These are phyloP conservation scores for Zapornia atra DNA, from an alignment of 2,113 vertebrate genomes.

Conservation along the genomic window DNA sequence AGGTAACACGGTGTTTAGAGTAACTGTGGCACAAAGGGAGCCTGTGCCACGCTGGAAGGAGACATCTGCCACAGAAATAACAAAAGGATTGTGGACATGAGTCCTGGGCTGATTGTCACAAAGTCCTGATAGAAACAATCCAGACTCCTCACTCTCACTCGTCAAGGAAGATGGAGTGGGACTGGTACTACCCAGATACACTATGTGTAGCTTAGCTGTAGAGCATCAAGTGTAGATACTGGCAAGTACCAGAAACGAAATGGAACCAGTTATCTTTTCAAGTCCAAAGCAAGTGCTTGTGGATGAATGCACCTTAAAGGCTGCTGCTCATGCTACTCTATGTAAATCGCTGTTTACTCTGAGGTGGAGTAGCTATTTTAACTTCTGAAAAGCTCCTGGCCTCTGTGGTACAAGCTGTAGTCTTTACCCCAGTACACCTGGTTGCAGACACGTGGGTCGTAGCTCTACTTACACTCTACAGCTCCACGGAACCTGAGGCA, in stretches of 20 bases:
- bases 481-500: too few species aligned
- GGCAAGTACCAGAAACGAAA: background rate
- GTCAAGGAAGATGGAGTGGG: fast-evolving
- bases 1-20: background rate
- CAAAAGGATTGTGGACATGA: background rate
- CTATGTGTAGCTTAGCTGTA: fast-evolving
- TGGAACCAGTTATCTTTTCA: background rate
- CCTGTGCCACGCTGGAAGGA: fast-evolving
- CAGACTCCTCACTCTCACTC: background rate
- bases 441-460: fast-evolving
- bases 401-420: background rate
- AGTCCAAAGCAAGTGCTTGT: background rate
- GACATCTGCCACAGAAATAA: background rate
- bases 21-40: background rate
- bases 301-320: background rate
- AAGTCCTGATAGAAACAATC: fast-evolving
- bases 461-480: too few species aligned
- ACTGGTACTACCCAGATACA: fast-evolving
- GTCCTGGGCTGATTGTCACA: background rate
- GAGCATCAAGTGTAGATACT: too few species aligned
- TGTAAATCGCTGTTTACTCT: background rate
- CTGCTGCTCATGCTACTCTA: background rate
- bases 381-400: background rate
- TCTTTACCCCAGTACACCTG: fast-evolving
- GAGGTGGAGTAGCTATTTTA: too few species aligned